Conservation (phyloP, 2,113 vertebrate species). For the Leptobrachium ailaonicum region DNA sequence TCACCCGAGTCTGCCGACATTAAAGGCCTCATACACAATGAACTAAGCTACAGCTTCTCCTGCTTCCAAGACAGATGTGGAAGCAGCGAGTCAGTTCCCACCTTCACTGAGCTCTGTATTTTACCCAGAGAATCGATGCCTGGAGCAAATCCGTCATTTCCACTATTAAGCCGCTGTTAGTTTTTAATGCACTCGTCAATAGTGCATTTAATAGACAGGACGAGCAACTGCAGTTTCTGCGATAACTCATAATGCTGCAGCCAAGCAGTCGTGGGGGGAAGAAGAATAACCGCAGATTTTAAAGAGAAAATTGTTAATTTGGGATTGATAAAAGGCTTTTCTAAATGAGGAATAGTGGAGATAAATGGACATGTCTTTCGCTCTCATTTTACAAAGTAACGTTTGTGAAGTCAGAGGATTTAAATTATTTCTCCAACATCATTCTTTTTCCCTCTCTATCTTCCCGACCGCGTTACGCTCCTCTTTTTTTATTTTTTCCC, state of each 20-base stretch:
- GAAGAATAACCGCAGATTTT: constrained; percentile 60
- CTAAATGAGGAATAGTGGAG: constrained; percentile 70
- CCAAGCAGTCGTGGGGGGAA: constrained; percentile 54
- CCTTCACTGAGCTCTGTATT: constrained; percentile 40
- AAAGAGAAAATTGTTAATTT: constrained; percentile 72
- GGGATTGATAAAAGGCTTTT: constrained; percentile 73
- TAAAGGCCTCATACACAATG: no score
- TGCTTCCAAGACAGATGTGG: constrained; percentile 12
- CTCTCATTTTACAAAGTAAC: constrained; percentile 65
- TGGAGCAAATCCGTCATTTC: constrained; percentile 40
- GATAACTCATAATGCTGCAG: constrained; percentile 60
- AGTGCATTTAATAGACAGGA: constrained; percentile 48
- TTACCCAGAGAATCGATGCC: constrained; percentile 44
- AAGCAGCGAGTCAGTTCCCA: constrained; percentile 28
- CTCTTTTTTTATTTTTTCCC: not conserved
- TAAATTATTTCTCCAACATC: constrained; percentile 58
- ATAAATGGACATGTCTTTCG: constrained; percentile 65
- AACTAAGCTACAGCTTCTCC: not conserved
- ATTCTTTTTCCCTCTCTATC: constrained; percentile 24
- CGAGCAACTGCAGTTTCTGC: constrained; percentile 51
- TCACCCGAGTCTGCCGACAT: no score
- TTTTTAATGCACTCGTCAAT: constrained; percentile 54
- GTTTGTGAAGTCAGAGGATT: constrained; percentile 69
- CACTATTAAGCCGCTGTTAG: constrained; percentile 44
- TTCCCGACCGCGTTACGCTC: constrained; percentile 8